Base-by-base conservation (phyloP, 1,140 invertebrate genomes). In the Macrobrachium rosenbergii region DNA sequence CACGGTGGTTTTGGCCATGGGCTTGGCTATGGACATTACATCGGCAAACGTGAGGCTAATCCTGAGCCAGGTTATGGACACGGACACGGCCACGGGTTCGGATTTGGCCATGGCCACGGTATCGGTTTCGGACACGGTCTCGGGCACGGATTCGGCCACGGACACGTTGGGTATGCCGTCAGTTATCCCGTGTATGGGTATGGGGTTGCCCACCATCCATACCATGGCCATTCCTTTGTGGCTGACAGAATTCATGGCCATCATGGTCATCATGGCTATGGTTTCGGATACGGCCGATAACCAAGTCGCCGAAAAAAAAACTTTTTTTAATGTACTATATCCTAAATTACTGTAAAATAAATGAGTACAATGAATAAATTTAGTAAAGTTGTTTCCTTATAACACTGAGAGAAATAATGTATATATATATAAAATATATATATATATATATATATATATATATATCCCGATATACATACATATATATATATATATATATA, bases 1-100 rank as follows among this genome's bases (percentile, higher is more conserved):
- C 69, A 72, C 21, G 23, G 23, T n/a, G 16, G 37, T 17, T 17
- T 28, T n/a, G 69, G n/a, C 21, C 69, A 28, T 28, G 23, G 23
- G 2, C 37, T 72, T 43, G 69, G 23, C 0, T n/a, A 72, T 23
- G 37, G 23, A 72, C 69, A 72, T 3, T 17, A 72, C 69, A 72
- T 72, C 21, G 69, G 69, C 5, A 72, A 72, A 72, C 69, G 69
- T 17, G 69, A 72, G 14, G 69, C 69, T n/a, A n/a, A 72, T 72
- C 69, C 69, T 28, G 69, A 43, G 5, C 37, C 37, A 17, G 23
- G 23, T 72, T 43, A 72, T 37, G 21, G 67, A 23, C 67, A 72
- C 17, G 69, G 69, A 5, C 37, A 28, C 69, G 69, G 69, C 14
- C 21, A 23, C 37, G 69, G 69, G 21, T 72, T 72, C 37, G 69